phyloP scores from a whole-genome alignment of 2,113 vertebrate genomes.

The Carassius carassius region DNA sequence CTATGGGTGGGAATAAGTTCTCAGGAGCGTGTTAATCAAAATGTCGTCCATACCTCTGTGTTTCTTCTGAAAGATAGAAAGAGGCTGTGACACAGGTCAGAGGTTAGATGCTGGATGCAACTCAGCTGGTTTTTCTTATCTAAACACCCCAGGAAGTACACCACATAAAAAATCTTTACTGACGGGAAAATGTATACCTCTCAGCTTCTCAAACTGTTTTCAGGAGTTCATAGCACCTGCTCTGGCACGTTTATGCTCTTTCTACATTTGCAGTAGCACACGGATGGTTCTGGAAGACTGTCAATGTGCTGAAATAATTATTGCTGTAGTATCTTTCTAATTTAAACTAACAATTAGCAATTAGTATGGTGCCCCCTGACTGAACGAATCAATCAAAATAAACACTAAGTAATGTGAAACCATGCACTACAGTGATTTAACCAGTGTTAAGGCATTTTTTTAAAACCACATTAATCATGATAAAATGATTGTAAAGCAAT shows the following conservation, averaged over 20 bases:
- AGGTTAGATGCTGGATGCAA: not conserved
- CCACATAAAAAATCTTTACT: not conserved
- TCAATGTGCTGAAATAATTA: not conserved
- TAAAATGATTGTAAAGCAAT: not conserved
- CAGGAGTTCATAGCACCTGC: not conserved
- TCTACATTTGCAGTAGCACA: not conserved
- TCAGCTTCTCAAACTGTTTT: constrained; percentile 2
- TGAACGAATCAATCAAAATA: not conserved
- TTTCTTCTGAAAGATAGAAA: not conserved
- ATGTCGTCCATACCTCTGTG: not conserved
- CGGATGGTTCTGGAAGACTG: not conserved
- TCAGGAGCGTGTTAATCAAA: constrained; percentile 1
- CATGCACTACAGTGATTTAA: not conserved
- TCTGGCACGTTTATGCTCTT: not conserved
- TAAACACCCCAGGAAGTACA: not conserved
- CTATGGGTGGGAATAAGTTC: not conserved
- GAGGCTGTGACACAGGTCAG: not conserved
- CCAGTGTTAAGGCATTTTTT: not conserved
- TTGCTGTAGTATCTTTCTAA: not conserved
- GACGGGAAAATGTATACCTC: constrained; percentile 11
- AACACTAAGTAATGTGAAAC: not conserved
- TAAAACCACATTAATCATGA: not conserved
- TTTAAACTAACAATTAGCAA: not conserved
- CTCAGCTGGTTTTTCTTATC: not conserved
- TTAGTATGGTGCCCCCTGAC: not conserved